Evolutionary conservation across 1,140 invertebrate species (phyloP).

Genomic region (Alviniconcha marisindica): DNA sequence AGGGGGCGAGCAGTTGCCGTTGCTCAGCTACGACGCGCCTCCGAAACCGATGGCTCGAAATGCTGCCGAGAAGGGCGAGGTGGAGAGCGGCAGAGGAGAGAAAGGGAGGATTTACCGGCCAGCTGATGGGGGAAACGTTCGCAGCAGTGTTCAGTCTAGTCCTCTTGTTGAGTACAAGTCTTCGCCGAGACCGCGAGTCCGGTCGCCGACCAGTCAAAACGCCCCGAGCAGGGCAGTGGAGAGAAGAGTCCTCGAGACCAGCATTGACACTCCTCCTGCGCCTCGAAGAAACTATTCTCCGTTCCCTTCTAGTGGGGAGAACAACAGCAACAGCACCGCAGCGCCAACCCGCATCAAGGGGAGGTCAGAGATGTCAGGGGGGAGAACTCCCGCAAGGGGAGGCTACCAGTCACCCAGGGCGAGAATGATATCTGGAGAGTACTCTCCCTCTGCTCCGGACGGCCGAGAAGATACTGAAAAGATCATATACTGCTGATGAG

Average conservation of each 20-base stretch:
- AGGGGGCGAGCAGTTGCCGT: slow-evolving; percentile 26
- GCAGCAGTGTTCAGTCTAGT: neutral
- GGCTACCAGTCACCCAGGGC: neutral
- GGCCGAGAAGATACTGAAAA: slow-evolving; percentile 22
- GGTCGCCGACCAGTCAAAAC: neutral
- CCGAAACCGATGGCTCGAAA: neutral
- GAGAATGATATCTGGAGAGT: slow-evolving; percentile 27
- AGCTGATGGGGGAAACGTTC: neutral
- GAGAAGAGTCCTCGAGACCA: slow-evolving; percentile 24
- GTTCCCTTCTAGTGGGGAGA: neutral
- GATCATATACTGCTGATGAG: slow-evolving; percentile 33
- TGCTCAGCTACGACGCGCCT: slow-evolving; percentile 20
- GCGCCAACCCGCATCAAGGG: neutral
- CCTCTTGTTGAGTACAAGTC: slow-evolving; percentile 2
- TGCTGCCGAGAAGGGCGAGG: neutral
- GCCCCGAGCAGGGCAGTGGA: neutral
- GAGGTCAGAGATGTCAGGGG: neutral
- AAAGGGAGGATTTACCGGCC: slow-evolving; percentile 1
- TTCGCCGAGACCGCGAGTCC: neutral
- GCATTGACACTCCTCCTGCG: slow-evolving; percentile 9
- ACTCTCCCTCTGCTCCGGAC: neutral
- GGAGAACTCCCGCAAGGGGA: neutral
- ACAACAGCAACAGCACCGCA: neutral
- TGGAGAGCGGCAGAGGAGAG: neutral
- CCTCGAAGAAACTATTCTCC: slow-evolving; percentile 28